Evolutionary conservation across 2,888 invertebrate species (phyloP).

Genomic region (Charanyca ferruginea): DNA sequence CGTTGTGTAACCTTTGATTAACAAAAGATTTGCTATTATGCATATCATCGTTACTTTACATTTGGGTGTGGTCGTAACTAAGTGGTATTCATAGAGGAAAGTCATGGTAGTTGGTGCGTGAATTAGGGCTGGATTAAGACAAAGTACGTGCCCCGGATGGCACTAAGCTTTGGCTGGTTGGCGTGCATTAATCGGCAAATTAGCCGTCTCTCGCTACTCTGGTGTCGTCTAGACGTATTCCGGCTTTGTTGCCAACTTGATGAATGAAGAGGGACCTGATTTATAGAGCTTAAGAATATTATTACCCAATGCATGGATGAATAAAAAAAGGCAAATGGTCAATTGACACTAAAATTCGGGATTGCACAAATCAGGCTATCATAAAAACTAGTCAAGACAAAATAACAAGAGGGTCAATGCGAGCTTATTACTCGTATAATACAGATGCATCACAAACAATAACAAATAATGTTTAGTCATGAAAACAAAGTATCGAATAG

Average conservation of each 20-base stretch:
- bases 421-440: conserved; percentile 4
- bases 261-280: conserved; percentile 61
- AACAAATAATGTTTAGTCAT: conserved; percentile 31
- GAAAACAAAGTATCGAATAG: conserved; percentile 22
- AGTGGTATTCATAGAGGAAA: conserved; percentile 18
- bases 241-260: conserved; percentile 69
- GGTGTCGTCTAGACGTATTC: conserved; percentile 79
- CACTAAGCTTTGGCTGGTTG: conserved; percentile 55
- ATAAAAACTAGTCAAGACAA: neutral
- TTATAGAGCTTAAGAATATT: conserved; percentile 63
- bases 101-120: conserved; percentile 28
- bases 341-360: neutral
- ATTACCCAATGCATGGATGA: neutral
- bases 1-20: conserved; percentile 33
- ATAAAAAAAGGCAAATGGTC: neutral
- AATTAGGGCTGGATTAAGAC: conserved; percentile 53
- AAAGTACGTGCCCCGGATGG: conserved; percentile 49
- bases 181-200: conserved; percentile 78
- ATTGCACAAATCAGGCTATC: neutral
- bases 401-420: neutral
- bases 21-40: neutral
- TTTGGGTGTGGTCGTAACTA: conserved; percentile 1
- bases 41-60: conserved; percentile 10
- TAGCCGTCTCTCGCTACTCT: conserved; percentile 70
- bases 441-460: conserved; percentile 32